Percentiles rank a stretch among this genome's conserved stretches.
Evolutionary conservation across 2,797 vertebrate species (phyloP).

Genomic region (Nannoperca australis): DNA sequence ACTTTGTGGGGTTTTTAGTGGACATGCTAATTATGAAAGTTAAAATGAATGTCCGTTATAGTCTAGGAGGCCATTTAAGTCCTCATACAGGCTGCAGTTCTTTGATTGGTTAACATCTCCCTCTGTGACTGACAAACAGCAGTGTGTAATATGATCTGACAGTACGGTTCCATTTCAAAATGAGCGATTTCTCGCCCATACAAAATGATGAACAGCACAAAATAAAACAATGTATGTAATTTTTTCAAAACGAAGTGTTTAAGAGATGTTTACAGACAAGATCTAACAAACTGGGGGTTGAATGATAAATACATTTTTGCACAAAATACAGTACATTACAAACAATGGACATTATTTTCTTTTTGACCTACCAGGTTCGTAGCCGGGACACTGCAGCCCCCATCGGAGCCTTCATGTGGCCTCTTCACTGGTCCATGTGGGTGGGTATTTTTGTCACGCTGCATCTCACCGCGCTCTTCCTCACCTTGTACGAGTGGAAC

Average conservation of each 20-base stretch:
- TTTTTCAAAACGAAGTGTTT: slow-evolving; percentile 8
- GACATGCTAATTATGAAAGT: slow-evolving; percentile 65
- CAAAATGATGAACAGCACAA: slow-evolving; percentile 36
- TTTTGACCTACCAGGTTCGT: slow-evolving; percentile 80
- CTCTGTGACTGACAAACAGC: slow-evolving; percentile 52
- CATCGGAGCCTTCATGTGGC: slow-evolving; percentile 97
- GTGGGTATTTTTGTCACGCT: slow-evolving; percentile 94
- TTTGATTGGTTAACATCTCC: slow-evolving; percentile 63
- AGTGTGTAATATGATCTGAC: slow-evolving; percentile 52
- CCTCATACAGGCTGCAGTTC: slow-evolving; percentile 46
- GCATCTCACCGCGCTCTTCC: slow-evolving; percentile 94
- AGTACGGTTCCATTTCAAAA: slow-evolving; percentile 44
- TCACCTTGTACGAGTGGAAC: slow-evolving; percentile 97
- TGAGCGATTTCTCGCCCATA: slow-evolving; percentile 27
- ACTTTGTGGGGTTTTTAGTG: slow-evolving; percentile 45
- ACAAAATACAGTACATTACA: neutral
- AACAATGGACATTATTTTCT: slow-evolving; percentile 1
- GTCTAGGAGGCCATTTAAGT: slow-evolving; percentile 41
- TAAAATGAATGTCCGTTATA: slow-evolving; percentile 55
- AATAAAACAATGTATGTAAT: slow-evolving; percentile 26
- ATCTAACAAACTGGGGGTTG: slow-evolving; percentile 11
- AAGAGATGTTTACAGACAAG: slow-evolving; percentile 11
- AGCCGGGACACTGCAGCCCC: slow-evolving; percentile 92
- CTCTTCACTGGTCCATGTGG: slow-evolving; percentile 98
- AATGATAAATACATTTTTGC: neutral